Percentiles rank a stretch among this genome's conserved stretches.
Conservation (phyloP, 2,797 vertebrate species). For the Poecilia picta region DNA sequence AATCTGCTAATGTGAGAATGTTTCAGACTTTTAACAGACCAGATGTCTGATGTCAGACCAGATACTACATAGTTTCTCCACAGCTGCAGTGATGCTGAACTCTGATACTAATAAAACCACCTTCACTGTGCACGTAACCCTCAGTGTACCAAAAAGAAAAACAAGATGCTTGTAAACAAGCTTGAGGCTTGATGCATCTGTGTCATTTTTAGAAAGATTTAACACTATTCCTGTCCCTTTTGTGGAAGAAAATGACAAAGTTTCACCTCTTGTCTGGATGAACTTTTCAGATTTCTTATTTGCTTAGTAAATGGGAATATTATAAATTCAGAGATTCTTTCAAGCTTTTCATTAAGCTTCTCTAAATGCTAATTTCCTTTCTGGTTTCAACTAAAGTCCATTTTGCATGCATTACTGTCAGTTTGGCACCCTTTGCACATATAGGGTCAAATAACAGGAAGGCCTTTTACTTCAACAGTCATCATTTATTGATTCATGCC, state of each 20-base stretch:
- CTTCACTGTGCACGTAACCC: background rate
- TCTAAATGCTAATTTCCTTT: background rate
- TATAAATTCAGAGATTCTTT: background rate
- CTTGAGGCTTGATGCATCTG: background rate
- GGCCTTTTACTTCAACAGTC: conserved; percentile 3
- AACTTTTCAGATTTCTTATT: background rate
- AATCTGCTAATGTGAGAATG: background rate
- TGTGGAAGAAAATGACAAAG: background rate
- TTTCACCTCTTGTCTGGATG: background rate
- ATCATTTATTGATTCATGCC: conserved; percentile 33
- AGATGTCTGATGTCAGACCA: background rate
- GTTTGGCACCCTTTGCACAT: background rate
- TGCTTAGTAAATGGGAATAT: background rate
- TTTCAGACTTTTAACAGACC: background rate
- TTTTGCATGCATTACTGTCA: background rate
- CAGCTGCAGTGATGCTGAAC: background rate
- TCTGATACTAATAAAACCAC: background rate
- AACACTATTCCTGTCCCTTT: background rate
- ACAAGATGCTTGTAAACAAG: background rate
- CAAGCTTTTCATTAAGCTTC: background rate
- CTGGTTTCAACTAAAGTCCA: background rate
- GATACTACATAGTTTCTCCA: background rate
- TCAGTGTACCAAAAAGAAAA: background rate
- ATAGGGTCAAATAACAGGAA: conserved; percentile 1
- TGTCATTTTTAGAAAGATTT: background rate